These are phyloP conservation scores for Poeciliopsis turrubarensis DNA, from an alignment of 2,113 vertebrate species.

Conservation along the genomic window DNA sequence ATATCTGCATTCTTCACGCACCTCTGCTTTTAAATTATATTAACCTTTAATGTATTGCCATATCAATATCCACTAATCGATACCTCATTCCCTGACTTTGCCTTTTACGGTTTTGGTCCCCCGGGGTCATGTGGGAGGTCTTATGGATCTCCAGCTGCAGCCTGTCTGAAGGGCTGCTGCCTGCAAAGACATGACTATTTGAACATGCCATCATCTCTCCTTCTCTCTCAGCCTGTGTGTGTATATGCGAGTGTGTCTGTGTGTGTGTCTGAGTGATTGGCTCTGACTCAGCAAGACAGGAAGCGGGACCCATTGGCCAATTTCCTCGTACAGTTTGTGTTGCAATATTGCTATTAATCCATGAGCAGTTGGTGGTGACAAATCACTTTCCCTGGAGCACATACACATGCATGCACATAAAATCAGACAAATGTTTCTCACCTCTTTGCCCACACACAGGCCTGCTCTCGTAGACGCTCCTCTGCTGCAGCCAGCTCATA, in stretches of 20 bases:
- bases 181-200: slow-evolving; percentile 45
- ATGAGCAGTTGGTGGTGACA: slow-evolving; percentile 49
- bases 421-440: slow-evolving; percentile 34
- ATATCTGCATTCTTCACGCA: not conserved
- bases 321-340: slow-evolving; percentile 62
- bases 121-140: slow-evolving; percentile 9
- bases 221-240: not conserved
- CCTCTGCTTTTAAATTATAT: not conserved
- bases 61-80: slow-evolving; percentile 30
- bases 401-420: not conserved
- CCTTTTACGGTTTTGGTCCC: slow-evolving; percentile 18
- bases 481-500: slow-evolving; percentile 15
- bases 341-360: slow-evolving; percentile 65
- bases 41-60: not conserved
- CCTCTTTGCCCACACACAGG: slow-evolving; percentile 47
- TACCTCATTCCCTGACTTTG: slow-evolving; percentile 31
- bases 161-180: slow-evolving; percentile 27
- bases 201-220: slow-evolving; percentile 26
- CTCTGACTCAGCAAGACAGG: slow-evolving; percentile 42
- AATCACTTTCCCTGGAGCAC: slow-evolving; percentile 13
- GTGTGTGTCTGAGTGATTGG: slow-evolving; percentile 14
- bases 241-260: not conserved
- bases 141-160: slow-evolving; percentile 42
- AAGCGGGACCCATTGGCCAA: slow-evolving; percentile 64
- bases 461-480: slow-evolving; percentile 23